Evolutionary conservation across 1,140 invertebrate genomes (phyloP).

Genomic region (Bombus pascuorum): DNA sequence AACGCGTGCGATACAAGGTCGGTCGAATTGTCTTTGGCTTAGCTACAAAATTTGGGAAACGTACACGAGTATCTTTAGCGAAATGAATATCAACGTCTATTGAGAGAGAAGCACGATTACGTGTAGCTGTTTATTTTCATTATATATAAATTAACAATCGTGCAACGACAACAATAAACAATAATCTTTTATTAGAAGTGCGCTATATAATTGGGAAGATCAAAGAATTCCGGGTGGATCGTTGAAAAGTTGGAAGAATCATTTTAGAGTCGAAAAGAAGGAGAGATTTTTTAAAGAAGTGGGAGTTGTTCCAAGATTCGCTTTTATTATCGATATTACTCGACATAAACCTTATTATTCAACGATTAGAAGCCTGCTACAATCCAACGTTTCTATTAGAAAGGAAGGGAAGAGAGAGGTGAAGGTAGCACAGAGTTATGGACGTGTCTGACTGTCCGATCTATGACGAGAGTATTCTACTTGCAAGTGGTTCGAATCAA

Average conservation of each 20-base stretch:
- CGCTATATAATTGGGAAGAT: background rate
- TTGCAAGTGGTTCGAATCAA: slow-evolving; percentile 51
- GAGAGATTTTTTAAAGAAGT: too few species aligned
- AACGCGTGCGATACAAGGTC: too few species aligned
- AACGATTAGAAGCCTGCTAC: background rate
- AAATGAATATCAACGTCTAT: too few species aligned
- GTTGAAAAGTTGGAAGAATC: background rate
- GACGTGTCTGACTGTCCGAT: slow-evolving; percentile 1
- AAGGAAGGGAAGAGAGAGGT: background rate
- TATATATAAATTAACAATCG: too few species aligned
- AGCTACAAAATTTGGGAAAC: too few species aligned
- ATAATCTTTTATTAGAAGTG: background rate
- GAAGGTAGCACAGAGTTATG: background rate
- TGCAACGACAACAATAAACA: background rate
- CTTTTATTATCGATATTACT: background rate
- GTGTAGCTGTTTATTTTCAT: too few species aligned
- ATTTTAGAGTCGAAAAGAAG: too few species aligned
- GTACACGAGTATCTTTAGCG: too few species aligned
- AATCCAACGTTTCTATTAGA: background rate
- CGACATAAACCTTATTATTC: background rate
- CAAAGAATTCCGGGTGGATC: background rate
- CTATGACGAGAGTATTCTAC: slow-evolving; percentile 38
- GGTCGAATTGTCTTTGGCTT: too few species aligned
- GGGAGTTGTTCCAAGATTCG: background rate
- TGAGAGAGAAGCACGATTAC: too few species aligned